Base-by-base conservation (phyloP, 2,797 vertebrate genomes). In the Eleutherodactylus coqui region DNA sequence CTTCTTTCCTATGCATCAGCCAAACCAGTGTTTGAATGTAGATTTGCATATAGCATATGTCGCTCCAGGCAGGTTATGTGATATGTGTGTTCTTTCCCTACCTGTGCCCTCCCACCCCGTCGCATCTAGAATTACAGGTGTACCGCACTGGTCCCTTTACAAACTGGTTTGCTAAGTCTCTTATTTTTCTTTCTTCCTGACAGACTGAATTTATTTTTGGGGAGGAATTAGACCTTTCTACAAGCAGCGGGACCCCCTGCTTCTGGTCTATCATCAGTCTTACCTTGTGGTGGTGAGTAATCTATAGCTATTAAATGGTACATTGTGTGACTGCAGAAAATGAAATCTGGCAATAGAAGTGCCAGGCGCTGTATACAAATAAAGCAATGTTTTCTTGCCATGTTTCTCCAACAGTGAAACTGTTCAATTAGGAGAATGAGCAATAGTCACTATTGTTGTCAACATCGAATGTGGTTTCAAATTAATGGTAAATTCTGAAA, bases 31-130 rank as follows among this genome's bases (percentile, higher is more conserved):
- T 27, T 43, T 78, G 51, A 64, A 49, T 45, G 79, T 62, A 80
- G 45, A 85, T 87, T 86, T 69, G 76, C 62, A 85, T 69, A 77
- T 34, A 70, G 53, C 80, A 69, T 87, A 51, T 83, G 72, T 84
- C 87, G 79, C 47, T 82, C 79, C 83, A 53, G 82, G 85, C 76
- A 79, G 80, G 85, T 87, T 87, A 90, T 85, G 70, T 88, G 88
- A 90, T 90, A 75, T 60, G 49, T 64, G 47, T 78, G 64, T 62
- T 77, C n/a, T 75, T 77, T 73, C 55, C 72, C 34, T 38, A 36
- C 6, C 69, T 77, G 73, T 27, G 8, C 49, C 2, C 62, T 75
- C 80, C 64, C 69, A 73, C 62, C 55, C 81, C 73, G 0, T 14
- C 32, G 29, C 86, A 82, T 75, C 89, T 84, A 86, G 85, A 83